Evolutionary conservation across 2,113 vertebrate genomes (phyloP), one percentile per base, ranked within the genome.

Genomic region (Peromyscus californicus): DNA sequence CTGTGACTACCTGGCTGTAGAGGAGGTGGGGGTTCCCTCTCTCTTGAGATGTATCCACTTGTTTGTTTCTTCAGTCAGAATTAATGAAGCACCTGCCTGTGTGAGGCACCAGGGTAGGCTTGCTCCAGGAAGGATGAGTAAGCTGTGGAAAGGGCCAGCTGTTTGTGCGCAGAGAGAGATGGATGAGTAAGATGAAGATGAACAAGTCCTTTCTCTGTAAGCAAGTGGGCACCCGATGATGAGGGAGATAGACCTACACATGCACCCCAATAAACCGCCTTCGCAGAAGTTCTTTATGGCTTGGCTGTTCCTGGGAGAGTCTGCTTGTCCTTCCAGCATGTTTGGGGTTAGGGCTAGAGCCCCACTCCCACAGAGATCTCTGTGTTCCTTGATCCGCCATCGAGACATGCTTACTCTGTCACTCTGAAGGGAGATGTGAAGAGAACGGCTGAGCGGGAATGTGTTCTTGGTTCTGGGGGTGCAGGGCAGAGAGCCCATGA

Each of bases 131-230:
- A 54, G 31, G 36, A 10, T 91, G 95, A 91, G 90, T 88, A 88
- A 17, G 59, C 57, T 3, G 22, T 29, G 92, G 94, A 79, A 22
- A 72, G 61, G 69, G 5, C 61, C 45, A 0, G n/a, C n/a, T 84
- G 63, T 76, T 76, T 51, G 31, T 85, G n/a, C 33, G 33, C 33
- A 70, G 79, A 29, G n/a, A 36, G 7, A 0, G 33, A 65, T 9
- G 12, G 88, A 86, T 97, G 95, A 97, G 96, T 97, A 72, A 97
- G 3, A 1, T 0, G 9, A 67, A 76, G 51, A 48, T 85, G 93
- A 97, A 92, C 48, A 26, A 82, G 76, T 85, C 80, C 92, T 97
- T 97, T 97, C 96, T 97, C 95, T 45, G 36, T 84, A 92, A 89
- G 89, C 59, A 54, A 94, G 97, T 85, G 96, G 92, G 84, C 45